phyloP scores from a whole-genome alignment of 2,113 vertebrate species.

The Dicrurus megarhynchus region DNA sequence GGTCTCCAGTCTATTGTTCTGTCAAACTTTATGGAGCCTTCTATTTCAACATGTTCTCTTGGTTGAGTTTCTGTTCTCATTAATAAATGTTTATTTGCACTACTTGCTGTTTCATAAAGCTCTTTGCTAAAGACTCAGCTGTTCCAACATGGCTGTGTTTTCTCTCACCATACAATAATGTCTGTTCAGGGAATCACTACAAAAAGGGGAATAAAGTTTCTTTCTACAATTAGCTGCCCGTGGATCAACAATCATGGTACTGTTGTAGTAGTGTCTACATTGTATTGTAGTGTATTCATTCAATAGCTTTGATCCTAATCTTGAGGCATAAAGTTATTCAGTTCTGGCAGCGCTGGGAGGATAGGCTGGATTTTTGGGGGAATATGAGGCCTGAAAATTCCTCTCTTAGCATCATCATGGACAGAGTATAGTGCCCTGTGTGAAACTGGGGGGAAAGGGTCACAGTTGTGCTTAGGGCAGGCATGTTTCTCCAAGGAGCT shows the following conservation, averaged over 20 bases:
- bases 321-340: neutral
- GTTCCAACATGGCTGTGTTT: neutral
- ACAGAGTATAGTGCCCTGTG: rapidly evolving
- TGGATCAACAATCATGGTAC: neutral
- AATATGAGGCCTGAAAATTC: neutral
- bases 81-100: neutral
- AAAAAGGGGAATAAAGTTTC: neutral
- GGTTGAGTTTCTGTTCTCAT: neutral
- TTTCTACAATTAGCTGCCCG: neutral
- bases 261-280: neutral
- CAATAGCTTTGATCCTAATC: neutral
- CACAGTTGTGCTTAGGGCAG: neutral
- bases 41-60: neutral
- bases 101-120: neutral
- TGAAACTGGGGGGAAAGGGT: neutral
- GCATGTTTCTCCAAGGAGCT: neutral
- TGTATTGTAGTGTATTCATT: neutral
- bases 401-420: neutral
- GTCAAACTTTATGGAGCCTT: neutral
- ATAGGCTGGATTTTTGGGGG: neutral
- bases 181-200: neutral
- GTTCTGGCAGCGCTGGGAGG: neutral
- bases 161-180: neutral
- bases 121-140: neutral
- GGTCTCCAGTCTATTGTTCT: neutral